These are phyloP conservation scores for Diplazon laetatorius DNA, from an alignment of 2,888 invertebrate species.

Conservation along the genomic window DNA sequence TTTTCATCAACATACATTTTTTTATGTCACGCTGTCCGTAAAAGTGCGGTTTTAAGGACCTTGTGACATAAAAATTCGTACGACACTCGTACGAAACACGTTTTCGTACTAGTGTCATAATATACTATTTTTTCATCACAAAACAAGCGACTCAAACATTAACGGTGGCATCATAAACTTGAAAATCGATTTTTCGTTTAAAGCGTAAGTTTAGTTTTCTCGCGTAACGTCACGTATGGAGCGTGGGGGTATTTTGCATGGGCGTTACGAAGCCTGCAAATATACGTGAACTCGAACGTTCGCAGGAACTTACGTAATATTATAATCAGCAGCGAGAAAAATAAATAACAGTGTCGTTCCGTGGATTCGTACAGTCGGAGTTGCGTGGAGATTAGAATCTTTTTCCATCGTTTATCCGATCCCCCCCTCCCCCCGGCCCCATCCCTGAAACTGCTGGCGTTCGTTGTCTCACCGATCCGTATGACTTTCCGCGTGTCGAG, in stretches of 20 bases:
- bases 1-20: too few relatives aligned
- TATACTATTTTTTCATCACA: too few relatives aligned
- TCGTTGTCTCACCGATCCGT: constrained; percentile 31
- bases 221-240: not conserved
- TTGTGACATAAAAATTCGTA: too few relatives aligned
- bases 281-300: constrained; percentile 30
- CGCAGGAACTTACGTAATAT: constrained; percentile 75
- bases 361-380: constrained; percentile 45
- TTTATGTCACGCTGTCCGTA: too few relatives aligned
- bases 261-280: constrained; percentile 65
- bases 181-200: too few relatives aligned
- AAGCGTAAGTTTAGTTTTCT: too few relatives aligned
- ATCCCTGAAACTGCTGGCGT: constrained; percentile 47
- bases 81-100: too few relatives aligned
- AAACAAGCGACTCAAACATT: too few relatives aligned
- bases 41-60: too few relatives aligned
- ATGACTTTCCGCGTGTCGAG: constrained; percentile 49
- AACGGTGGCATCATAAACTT: too few relatives aligned
- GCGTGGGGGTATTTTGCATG: constrained; percentile 70
- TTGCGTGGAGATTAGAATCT: constrained; percentile 58
- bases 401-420: constrained; percentile 45
- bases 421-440: constrained; percentile 36
- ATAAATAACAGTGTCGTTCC: constrained; percentile 73
- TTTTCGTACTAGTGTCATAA: too few relatives aligned
- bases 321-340: constrained; percentile 75